phyloP scores from a whole-genome alignment of 2,888 invertebrate genomes.

The Terebella lapidaria region DNA sequence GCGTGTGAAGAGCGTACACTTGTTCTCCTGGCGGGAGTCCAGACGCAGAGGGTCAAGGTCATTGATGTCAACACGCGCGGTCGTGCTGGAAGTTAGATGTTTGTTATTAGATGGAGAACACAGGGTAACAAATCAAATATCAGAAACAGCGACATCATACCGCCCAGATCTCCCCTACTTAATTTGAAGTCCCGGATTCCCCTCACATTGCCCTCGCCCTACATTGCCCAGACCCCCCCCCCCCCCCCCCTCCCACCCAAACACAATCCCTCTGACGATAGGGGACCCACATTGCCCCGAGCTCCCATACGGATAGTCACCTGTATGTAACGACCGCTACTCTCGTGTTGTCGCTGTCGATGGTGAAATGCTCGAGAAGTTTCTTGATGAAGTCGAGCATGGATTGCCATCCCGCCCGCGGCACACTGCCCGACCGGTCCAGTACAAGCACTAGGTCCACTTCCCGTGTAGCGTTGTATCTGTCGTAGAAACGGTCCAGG shows the following conservation, averaged over 20 bases:
- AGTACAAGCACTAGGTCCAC: slow-evolving; percentile 32
- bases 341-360: slow-evolving; percentile 29
- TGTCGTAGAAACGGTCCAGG: background rate
- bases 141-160: too few species aligned
- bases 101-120: too few species aligned
- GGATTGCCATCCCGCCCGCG: slow-evolving; percentile 25
- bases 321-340: slow-evolving; percentile 30
- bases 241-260: too few species aligned
- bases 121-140: too few species aligned
- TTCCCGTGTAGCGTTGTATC: slow-evolving; percentile 9
- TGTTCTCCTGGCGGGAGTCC: slow-evolving; percentile 21
- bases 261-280: too few species aligned
- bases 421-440: slow-evolving; percentile 29
- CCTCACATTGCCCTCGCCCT: too few species aligned
- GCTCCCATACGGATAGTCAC: too few species aligned
- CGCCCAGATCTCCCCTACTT: too few species aligned
- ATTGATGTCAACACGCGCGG: slow-evolving; percentile 27
- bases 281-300: too few species aligned
- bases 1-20: slow-evolving; percentile 24
- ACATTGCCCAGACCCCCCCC: too few species aligned
- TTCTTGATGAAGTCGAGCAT: slow-evolving; percentile 28
- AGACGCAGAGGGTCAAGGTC: slow-evolving; percentile 20
- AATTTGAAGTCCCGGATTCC: too few species aligned
- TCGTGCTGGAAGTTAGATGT: too few species aligned
- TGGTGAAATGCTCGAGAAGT: slow-evolving; percentile 32